Conservation (phyloP, 1,140 invertebrate species). For the Polypedilum pembai region DNA sequence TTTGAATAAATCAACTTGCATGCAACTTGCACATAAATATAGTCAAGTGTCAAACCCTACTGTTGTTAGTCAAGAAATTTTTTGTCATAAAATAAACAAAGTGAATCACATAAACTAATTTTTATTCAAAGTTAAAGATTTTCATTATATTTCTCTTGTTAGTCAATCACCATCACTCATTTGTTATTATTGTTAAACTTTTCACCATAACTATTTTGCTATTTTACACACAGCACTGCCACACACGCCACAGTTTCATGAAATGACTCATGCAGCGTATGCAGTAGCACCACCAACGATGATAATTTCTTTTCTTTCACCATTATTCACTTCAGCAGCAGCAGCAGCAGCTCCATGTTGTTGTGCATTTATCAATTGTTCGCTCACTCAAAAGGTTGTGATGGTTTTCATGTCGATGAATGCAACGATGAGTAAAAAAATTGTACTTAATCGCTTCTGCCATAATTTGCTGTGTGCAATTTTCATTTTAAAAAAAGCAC, state of each 20-base stretch:
- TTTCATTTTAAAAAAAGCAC: slow-evolving; percentile 4
- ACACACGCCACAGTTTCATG: neutral
- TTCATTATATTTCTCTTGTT: too few relatives aligned
- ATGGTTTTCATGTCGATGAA: neutral
- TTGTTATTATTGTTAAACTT: neutral
- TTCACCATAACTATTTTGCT: neutral
- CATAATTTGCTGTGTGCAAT: neutral
- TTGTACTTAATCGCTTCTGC: too few relatives aligned
- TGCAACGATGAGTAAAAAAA: too few relatives aligned
- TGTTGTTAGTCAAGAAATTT: too few relatives aligned
- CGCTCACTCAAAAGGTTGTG: slow-evolving; percentile 15
- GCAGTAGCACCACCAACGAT: neutral
- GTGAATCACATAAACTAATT: too few relatives aligned
- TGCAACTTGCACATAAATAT: too few relatives aligned
- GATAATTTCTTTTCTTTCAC: too few relatives aligned
- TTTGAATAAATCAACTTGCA: too few relatives aligned
- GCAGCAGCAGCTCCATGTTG: neutral
- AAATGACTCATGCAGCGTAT: neutral
- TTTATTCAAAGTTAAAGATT: too few relatives aligned
- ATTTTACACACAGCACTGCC: neutral
- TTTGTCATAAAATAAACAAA: too few relatives aligned
- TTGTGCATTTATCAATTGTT: neutral
- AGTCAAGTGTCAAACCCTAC: too few relatives aligned
- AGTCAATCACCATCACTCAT: neutral
- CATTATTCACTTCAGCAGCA: neutral